Evolutionary conservation across 2,797 vertebrate genomes (phyloP).

Genomic region (Hippopotamyrus pictus): DNA sequence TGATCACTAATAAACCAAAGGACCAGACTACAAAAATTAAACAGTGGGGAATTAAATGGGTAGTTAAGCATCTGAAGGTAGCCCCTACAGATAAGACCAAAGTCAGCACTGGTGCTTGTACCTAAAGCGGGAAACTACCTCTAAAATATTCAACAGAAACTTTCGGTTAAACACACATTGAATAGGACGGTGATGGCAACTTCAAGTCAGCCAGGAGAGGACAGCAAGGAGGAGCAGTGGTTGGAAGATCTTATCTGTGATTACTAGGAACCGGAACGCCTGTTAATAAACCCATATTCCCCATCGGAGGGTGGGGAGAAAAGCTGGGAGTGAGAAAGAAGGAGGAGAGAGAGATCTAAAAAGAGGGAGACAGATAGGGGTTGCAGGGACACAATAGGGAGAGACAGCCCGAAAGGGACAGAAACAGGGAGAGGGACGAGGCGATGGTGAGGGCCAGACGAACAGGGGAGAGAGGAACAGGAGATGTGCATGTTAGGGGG

Average conservation of each 20-base stretch:
- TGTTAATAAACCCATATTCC: slow-evolving; percentile 19
- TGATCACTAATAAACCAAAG: background rate
- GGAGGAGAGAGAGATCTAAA: slow-evolving; percentile 20
- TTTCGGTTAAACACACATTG: background rate
- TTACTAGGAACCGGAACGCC: slow-evolving; percentile 3
- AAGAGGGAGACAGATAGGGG: slow-evolving; percentile 27
- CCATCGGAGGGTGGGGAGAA: slow-evolving; percentile 4
- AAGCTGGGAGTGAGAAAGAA: slow-evolving; percentile 4
- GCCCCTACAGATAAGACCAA: background rate
- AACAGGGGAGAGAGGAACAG: slow-evolving; percentile 23
- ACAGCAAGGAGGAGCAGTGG: background rate
- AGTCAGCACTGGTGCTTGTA: background rate
- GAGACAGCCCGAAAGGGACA: slow-evolving; percentile 38
- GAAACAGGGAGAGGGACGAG: slow-evolving; percentile 26
- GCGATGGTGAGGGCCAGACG: background rate
- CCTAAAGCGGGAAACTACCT: background rate
- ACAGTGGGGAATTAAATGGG: background rate
- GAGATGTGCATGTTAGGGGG: background rate
- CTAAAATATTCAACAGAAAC: slow-evolving; percentile 2
- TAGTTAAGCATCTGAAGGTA: background rate
- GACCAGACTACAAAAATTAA: background rate
- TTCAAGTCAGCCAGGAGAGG: background rate
- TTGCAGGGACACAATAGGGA: slow-evolving; percentile 25
- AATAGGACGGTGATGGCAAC: background rate
- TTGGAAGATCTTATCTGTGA: slow-evolving; percentile 1